phyloP scores from a whole-genome alignment of 1,140 invertebrate species.

The Sarcophaga peregrina region DNA sequence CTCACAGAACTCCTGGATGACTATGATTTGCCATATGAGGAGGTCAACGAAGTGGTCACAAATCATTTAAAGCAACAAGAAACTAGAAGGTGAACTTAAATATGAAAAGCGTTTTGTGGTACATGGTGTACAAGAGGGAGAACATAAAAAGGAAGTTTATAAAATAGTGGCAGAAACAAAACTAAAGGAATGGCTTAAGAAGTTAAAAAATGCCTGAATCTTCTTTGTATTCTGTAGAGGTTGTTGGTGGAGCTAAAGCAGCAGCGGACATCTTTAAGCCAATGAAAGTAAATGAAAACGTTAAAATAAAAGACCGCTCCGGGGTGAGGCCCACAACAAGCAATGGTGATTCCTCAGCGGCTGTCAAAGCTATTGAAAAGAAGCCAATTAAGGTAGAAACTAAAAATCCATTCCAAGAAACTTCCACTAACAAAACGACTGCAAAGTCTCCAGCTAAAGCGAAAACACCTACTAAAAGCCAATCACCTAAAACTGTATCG shows the following conservation, averaged over 20 bases:
- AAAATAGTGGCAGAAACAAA: slow-evolving; percentile 58
- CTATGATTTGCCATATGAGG: slow-evolving; percentile 58
- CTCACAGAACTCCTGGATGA: slow-evolving; percentile 60
- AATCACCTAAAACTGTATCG: slow-evolving; percentile 49
- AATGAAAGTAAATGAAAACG: slow-evolving; percentile 49
- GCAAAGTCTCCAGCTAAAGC: slow-evolving; percentile 43
- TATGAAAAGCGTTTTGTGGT: slow-evolving; percentile 59
- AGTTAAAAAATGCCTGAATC: slow-evolving; percentile 56
- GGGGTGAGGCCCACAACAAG: not conserved
- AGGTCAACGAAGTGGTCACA: slow-evolving; percentile 52
- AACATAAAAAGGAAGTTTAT: slow-evolving; percentile 51
- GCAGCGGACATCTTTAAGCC: slow-evolving; percentile 57
- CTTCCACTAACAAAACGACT: not conserved
- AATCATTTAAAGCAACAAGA: slow-evolving; percentile 52
- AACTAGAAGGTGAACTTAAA: slow-evolving; percentile 48
- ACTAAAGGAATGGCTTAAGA: slow-evolving; percentile 55
- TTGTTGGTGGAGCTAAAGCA: slow-evolving; percentile 57
- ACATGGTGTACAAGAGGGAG: slow-evolving; percentile 49
- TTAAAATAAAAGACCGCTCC: not conserved
- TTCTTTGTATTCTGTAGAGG: slow-evolving; percentile 58
- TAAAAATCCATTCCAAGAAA: slow-evolving; percentile 1
- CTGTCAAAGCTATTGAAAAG: not conserved
- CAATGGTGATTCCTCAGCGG: not conserved
- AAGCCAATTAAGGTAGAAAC: slow-evolving; percentile 18
- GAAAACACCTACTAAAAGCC: not conserved